A percentile compares a stretch with the other conserved stretches of the same genome.
Conservation (phyloP, 2,113 vertebrate species). For the Diphyllodes magnificus region DNA sequence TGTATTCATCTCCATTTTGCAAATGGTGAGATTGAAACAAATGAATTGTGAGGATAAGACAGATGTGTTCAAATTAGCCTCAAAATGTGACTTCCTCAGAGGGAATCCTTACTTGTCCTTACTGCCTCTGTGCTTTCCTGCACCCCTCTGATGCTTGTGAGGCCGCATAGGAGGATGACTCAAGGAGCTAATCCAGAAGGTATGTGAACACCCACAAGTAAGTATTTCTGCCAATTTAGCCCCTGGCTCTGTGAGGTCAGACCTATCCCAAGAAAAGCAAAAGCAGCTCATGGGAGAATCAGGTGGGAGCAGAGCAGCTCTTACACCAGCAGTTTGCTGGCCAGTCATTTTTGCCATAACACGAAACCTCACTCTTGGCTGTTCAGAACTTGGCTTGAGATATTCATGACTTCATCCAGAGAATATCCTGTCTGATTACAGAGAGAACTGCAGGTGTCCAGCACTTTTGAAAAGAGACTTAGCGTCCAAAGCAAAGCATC, state of each 20-base stretch:
- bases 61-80: background rate
- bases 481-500: background rate
- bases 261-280: background rate
- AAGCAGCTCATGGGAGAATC: background rate
- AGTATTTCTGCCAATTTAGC: background rate
- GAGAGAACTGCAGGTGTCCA: background rate
- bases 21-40: background rate
- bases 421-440: background rate
- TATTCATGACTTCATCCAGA: background rate
- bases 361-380: background rate
- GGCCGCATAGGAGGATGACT: background rate
- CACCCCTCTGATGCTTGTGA: background rate
- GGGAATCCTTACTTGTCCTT: background rate
- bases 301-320: background rate
- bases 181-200: background rate
- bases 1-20: background rate
- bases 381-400: background rate
- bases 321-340: background rate
- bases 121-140: background rate
- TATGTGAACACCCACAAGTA: background rate
- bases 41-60: background rate
- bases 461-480: background rate
- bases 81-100: background rate
- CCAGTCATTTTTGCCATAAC: background rate
- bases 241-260: background rate